These are phyloP conservation scores for Phalloptychus januarius DNA, from an alignment of 2,797 vertebrate species.

Conservation along the genomic window DNA sequence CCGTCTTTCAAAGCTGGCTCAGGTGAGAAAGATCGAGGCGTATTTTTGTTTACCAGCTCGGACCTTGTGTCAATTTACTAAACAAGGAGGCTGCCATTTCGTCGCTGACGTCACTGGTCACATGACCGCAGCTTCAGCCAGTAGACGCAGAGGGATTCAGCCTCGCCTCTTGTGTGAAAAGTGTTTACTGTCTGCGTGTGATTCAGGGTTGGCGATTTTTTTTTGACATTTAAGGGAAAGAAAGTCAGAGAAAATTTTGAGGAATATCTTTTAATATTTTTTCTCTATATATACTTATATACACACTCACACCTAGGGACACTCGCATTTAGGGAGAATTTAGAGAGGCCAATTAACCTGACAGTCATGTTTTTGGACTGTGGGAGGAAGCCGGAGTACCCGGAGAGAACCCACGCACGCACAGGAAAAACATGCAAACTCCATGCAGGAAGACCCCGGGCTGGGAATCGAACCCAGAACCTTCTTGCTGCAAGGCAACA, in stretches of 20 bases:
- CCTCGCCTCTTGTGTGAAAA: slow-evolving; percentile 55
- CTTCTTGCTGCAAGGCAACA: no score
- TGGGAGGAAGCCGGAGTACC: no score
- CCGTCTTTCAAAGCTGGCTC: slow-evolving; percentile 36
- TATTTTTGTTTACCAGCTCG: slow-evolving; percentile 45
- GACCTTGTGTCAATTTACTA: slow-evolving; percentile 72
- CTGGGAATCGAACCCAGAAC: no score
- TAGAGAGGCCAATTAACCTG: no score
- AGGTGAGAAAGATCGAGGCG: slow-evolving; percentile 15
- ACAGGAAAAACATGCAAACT: no score
- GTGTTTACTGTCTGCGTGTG: background rate
- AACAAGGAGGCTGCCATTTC: slow-evolving; percentile 82
- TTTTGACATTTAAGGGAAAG: background rate
- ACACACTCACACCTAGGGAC: no score
- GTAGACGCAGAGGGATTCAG: slow-evolving; percentile 45
- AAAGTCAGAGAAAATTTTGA: background rate
- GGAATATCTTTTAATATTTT: background rate
- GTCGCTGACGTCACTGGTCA: slow-evolving; percentile 70
- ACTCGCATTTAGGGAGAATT: no score
- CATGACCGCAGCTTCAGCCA: slow-evolving; percentile 70
- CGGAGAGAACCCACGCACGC: no score
- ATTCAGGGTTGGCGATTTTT: background rate
- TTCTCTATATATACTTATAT: no score
- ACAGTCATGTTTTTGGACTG: no score
- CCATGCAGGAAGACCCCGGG: no score